These are phyloP conservation scores for Bovichtus variegatus DNA, from an alignment of 2,797 vertebrate species.

Conservation along the genomic window DNA sequence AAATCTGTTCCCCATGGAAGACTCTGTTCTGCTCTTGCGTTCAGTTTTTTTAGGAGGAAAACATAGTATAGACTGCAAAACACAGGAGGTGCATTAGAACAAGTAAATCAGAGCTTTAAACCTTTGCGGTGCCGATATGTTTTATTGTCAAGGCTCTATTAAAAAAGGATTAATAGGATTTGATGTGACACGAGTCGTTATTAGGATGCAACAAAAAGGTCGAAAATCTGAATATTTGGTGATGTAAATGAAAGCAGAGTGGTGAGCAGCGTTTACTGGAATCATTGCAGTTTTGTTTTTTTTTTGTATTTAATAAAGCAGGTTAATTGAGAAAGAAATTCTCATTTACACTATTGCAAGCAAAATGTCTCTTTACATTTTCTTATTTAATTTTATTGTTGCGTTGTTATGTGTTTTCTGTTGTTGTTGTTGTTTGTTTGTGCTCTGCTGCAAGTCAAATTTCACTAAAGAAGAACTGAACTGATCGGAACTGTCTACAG, in stretches of 20 bases:
- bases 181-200: background rate
- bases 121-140: background rate
- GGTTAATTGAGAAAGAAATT: conserved; percentile 11
- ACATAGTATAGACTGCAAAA: conserved; percentile 34
- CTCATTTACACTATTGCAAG: conserved; percentile 4
- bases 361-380: too few species aligned
- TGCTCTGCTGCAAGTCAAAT: too few species aligned
- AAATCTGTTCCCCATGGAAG: conserved; percentile 68
- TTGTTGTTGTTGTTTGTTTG: too few species aligned
- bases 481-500: too few species aligned
- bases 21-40: conserved; percentile 50
- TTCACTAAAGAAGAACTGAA: too few species aligned
- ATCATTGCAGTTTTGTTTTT: background rate
- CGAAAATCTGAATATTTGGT: background rate
- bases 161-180: background rate
- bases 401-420: too few species aligned
- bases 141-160: background rate
- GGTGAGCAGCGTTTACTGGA: background rate
- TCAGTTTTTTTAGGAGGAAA: conserved; percentile 40
- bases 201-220: conserved; percentile 24
- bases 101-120: conserved; percentile 6
- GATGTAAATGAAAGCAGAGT: background rate
- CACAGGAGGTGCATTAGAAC: conserved; percentile 18
- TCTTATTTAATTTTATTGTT: too few species aligned
- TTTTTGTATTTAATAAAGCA: conserved; percentile 3